These are phyloP conservation scores for Scortum barcoo DNA, from an alignment of 2,113 vertebrate genomes.

Conservation along the genomic window DNA sequence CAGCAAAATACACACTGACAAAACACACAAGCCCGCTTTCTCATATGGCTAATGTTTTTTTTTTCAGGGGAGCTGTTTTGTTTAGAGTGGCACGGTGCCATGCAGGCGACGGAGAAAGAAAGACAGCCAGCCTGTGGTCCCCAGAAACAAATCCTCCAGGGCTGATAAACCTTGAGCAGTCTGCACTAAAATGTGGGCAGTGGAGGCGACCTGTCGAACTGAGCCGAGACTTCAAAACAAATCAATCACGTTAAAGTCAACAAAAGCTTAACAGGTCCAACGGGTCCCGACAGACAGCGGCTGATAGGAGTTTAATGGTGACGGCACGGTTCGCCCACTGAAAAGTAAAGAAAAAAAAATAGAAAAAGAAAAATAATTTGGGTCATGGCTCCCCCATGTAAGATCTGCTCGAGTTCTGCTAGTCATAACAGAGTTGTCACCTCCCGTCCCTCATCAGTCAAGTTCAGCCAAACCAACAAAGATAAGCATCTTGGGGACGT, in stretches of 20 bases:
- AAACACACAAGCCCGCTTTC: not conserved
- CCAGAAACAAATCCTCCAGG: constrained; percentile 22
- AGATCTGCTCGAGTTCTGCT: constrained; percentile 27
- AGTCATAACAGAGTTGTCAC: constrained; percentile 58
- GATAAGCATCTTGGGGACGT: constrained; percentile 53
- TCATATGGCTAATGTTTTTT: not conserved
- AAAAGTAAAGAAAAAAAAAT: constrained; percentile 4
- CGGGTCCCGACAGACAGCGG: constrained; percentile 39
- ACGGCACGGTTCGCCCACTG: constrained; percentile 18
- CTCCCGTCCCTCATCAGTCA: constrained; percentile 57
- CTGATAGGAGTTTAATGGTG: constrained; percentile 21
- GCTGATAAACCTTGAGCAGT: constrained; percentile 32
- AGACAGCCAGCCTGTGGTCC: not conserved
- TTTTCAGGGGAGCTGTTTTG: constrained; percentile 6
- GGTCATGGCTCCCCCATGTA: constrained; percentile 26
- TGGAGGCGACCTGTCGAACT: not conserved
- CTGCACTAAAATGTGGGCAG: constrained; percentile 7
- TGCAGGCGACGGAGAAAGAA: constrained; percentile 5
- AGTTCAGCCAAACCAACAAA: constrained; percentile 45
- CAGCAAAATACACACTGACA: not conserved
- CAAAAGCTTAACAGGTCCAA: constrained; percentile 41
- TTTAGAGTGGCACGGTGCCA: constrained; percentile 19
- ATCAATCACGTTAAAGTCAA: constrained; percentile 52
- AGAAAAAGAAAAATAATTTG: constrained; percentile 19
- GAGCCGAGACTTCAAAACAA: constrained; percentile 47